Conservation (phyloP, 2,888 invertebrate species). For the Cabera pusaria region DNA sequence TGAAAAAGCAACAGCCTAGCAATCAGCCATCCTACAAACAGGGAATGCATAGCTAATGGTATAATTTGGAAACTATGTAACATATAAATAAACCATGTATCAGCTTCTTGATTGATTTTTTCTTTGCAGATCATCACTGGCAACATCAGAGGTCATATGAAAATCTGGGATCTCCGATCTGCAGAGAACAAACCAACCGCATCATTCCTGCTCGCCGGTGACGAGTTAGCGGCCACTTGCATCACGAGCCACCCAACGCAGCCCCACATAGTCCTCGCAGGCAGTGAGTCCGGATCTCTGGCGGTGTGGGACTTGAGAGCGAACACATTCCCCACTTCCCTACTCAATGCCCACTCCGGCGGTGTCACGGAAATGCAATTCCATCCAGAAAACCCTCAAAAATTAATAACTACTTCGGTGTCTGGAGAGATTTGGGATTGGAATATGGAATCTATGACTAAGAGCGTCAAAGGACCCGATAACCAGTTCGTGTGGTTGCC, state of each 20-base stretch:
- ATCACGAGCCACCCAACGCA: constrained; percentile 94
- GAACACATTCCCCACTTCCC: constrained; percentile 91
- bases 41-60: too few species aligned
- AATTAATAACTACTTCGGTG: constrained; percentile 91
- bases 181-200: constrained; percentile 85
- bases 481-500: constrained; percentile 85
- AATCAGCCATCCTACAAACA: too few species aligned
- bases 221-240: constrained; percentile 89
- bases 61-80: too few species aligned
- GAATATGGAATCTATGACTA: constrained; percentile 85
- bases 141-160: constrained; percentile 94
- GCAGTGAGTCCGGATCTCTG: constrained; percentile 93
- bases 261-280: constrained; percentile 91
- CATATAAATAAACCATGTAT: too few species aligned
- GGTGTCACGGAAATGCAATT: constrained; percentile 94
- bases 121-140: constrained; percentile 88
- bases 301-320: constrained; percentile 96
- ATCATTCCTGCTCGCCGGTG: constrained; percentile 89
- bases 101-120: too few species aligned
- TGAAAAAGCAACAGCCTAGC: too few species aligned
- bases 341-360: constrained; percentile 89
- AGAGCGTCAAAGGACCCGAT: constrained; percentile 59
- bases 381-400: constrained; percentile 93
- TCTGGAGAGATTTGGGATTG: constrained; percentile 96
- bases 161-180: constrained; percentile 92